Evolutionary conservation across 1,140 invertebrate species (phyloP).

Genomic region (Dufourea novaeangliae): DNA sequence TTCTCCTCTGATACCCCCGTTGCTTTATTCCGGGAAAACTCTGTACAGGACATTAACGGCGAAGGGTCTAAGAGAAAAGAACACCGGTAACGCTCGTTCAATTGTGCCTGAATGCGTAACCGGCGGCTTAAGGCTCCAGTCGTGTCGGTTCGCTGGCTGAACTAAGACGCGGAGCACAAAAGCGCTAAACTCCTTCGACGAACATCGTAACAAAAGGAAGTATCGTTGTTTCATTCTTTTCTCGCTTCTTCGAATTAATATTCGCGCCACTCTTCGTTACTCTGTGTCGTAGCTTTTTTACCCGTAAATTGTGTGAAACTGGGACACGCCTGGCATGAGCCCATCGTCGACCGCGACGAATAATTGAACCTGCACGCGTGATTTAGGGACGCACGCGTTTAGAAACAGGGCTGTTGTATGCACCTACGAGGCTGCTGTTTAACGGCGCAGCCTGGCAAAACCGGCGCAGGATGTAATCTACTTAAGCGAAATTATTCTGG

Average conservation of each 20-base stretch:
- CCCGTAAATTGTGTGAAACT: background rate
- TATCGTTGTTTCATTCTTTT: background rate
- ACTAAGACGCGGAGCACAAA: background rate
- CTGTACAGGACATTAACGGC: no score
- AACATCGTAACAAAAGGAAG: background rate
- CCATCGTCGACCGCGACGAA: no score
- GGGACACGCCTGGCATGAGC: background rate
- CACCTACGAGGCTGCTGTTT: background rate
- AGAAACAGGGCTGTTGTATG: background rate
- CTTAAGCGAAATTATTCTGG: slow-evolving; percentile 39
- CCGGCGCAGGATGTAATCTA: slow-evolving; percentile 11
- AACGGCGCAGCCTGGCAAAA: slow-evolving; percentile 16
- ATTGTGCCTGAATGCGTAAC: no score
- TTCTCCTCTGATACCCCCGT: no score
- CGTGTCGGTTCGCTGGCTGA: background rate
- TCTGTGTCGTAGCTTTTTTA: background rate
- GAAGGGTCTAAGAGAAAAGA: no score
- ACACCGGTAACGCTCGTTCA: no score
- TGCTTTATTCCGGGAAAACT: no score
- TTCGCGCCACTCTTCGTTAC: background rate
- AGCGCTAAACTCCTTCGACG: background rate
- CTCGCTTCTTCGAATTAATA: background rate
- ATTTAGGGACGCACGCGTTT: background rate
- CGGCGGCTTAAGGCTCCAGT: background rate
- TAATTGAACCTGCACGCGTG: slow-evolving; percentile 27